These are phyloP conservation scores for Chondrilla cf. caribensis DNA, from an alignment of 37 sponge, comb jelly and placozoan genomes.

Conservation along the genomic window DNA sequence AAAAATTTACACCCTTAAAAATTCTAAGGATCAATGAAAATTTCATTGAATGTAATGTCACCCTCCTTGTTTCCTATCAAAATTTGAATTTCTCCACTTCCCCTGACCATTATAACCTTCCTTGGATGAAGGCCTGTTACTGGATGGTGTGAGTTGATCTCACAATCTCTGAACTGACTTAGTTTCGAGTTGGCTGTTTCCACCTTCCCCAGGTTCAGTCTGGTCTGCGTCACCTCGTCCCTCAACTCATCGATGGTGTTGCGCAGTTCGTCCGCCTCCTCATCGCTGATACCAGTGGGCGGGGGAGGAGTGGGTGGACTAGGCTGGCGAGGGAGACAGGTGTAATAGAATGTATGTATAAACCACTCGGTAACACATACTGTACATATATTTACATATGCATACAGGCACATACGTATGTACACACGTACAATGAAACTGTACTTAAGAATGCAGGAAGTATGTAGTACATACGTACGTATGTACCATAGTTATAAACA, in stretches of 20 bases:
- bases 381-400: too few relatives aligned
- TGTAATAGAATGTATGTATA: too few relatives aligned
- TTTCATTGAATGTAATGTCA: too few relatives aligned
- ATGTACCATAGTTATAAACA: too few relatives aligned
- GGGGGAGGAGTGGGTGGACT: constrained; percentile 23
- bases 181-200: constrained; percentile 47
- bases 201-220: constrained; percentile 33
- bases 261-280: constrained; percentile 47
- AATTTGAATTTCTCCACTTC: too few relatives aligned
- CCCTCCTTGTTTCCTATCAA: too few relatives aligned
- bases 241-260: constrained; percentile 37
- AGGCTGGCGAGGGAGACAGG: constrained; percentile 15
- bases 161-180: constrained; percentile 30
- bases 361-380: too few relatives aligned
- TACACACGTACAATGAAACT: background rate
- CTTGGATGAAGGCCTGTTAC: too few relatives aligned
- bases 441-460: background rate
- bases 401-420: background rate
- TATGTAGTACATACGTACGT: background rate
- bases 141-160: too few relatives aligned
- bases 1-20: too few relatives aligned
- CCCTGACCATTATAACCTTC: too few relatives aligned
- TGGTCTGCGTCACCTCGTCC: constrained; percentile 6
- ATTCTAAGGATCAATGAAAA: too few relatives aligned
- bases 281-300: constrained; percentile 42